phyloP scores from a whole-genome alignment of 2,113 vertebrate genomes.

The Peromyscus leucopus region DNA sequence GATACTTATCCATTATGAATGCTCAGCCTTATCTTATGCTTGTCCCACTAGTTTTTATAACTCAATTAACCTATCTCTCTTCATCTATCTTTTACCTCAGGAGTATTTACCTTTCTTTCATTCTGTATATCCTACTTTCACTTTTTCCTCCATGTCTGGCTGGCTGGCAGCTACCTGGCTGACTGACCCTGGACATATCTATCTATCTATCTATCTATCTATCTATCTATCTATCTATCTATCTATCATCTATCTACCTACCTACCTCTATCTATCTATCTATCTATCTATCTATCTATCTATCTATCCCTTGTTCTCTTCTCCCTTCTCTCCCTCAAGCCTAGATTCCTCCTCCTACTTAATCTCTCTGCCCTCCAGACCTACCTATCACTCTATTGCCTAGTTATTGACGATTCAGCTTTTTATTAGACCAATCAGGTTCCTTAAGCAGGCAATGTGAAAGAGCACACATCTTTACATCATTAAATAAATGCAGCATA shows the following conservation, averaged over 20 bases:
- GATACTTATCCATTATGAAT: not conserved
- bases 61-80: not conserved
- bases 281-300: not conserved
- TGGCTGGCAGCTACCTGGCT: not conserved
- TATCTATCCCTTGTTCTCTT: not conserved
- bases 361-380: not conserved
- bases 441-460: not conserved
- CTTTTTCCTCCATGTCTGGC: not conserved
- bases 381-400: not conserved
- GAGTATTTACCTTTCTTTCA: not conserved
- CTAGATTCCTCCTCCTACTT: not conserved
- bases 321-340: not conserved
- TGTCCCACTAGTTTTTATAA: not conserved
- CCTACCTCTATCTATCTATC: not conserved
- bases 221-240: not conserved
- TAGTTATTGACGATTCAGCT: not conserved
- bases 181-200: not conserved
- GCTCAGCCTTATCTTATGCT: not conserved
- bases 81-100: not conserved
- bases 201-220: not conserved
- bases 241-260: not conserved
- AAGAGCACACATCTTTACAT: not conserved
- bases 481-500: not conserved
- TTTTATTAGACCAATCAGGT: not conserved
- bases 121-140: not conserved